Evolutionary conservation across 1,140 invertebrate species (phyloP).

Genomic region (Hycleus cichorii): DNA sequence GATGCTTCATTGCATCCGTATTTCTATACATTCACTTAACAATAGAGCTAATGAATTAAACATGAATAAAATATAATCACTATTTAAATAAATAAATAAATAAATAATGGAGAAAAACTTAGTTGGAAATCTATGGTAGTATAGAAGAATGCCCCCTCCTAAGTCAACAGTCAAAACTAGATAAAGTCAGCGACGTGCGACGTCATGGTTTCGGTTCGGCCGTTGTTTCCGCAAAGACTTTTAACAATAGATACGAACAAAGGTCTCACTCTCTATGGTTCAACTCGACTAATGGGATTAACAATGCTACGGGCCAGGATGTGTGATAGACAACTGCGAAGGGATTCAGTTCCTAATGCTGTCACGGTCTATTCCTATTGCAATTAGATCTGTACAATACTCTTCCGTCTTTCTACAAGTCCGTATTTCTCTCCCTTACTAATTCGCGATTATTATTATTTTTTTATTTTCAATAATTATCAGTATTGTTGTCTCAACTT

Average conservation of each 20-base stretch:
- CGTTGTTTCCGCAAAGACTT: conserved; percentile 26
- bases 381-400: not conserved
- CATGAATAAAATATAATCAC: too few relatives aligned
- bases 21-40: too few relatives aligned
- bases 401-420: not conserved
- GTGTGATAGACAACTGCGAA: conserved; percentile 26
- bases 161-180: too few relatives aligned
- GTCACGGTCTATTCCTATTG: not conserved
- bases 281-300: conserved; percentile 28
- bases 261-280: conserved; percentile 18
- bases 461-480: not conserved
- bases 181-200: conserved; percentile 25
- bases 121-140: too few relatives aligned
- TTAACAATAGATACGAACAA: conserved; percentile 25
- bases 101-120: too few relatives aligned
- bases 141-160: too few relatives aligned
- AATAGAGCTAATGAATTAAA: too few relatives aligned
- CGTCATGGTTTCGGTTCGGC: conserved; percentile 21
- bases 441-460: too few relatives aligned
- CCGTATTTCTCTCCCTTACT: too few relatives aligned
- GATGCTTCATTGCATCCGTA: conserved; percentile 9
- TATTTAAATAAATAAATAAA: too few relatives aligned
- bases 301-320: conserved; percentile 28
- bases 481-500: not conserved
- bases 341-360: conserved; percentile 1